Percentiles rank a stretch among this genome's conserved stretches.
Evolutionary conservation across 2,113 vertebrate species (phyloP).

Genomic region (Dicaeum eximium): DNA sequence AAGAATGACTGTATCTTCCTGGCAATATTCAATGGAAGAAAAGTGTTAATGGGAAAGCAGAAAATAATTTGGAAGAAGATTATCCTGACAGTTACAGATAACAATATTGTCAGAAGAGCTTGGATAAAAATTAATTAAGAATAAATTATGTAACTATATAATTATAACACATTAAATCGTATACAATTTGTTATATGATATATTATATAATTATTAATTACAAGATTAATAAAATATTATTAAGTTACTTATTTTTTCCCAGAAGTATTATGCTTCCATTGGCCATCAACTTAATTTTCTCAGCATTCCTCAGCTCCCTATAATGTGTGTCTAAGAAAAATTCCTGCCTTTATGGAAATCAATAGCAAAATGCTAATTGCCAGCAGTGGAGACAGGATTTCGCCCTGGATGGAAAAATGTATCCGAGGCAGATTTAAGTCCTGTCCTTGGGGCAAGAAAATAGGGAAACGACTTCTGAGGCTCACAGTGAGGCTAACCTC

Average conservation of each 20-base stretch:
- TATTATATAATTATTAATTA: not conserved
- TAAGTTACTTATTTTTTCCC: not conserved
- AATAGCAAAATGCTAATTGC: not conserved
- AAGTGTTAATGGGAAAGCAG: not conserved
- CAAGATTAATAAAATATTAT: not conserved
- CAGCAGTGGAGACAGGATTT: not conserved
- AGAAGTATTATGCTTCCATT: not conserved
- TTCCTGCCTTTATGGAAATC: not conserved
- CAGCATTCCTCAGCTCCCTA: not conserved
- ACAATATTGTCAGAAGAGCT: not conserved
- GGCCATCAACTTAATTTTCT: not conserved
- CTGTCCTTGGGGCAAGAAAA: not conserved
- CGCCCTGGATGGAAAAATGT: not conserved
- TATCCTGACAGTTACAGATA: not conserved
- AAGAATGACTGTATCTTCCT: not conserved
- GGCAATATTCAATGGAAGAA: not conserved
- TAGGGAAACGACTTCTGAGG: not conserved
- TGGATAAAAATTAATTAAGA: not conserved
- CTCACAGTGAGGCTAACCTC: not conserved
- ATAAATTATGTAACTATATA: not conserved
- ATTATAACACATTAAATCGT: not conserved
- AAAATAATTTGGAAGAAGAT: not conserved
- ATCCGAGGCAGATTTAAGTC: not conserved
- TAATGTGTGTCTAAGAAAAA: not conserved
- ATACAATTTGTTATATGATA: not conserved